Conservation (phyloP, 2,113 vertebrate species). For the Aegithalos caudatus region DNA sequence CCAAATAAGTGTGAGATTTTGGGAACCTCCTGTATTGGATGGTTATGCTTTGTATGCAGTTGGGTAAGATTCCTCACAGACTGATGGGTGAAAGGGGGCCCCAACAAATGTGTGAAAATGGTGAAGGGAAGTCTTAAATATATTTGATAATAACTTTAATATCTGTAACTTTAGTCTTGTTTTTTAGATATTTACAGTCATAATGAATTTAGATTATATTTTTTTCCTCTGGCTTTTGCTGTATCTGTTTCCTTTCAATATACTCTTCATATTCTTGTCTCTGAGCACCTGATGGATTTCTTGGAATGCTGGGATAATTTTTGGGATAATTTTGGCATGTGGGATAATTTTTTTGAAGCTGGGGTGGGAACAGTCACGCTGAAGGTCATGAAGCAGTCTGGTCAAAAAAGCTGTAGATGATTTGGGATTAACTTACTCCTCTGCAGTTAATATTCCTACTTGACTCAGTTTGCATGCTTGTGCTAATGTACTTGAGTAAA, state of each 20-base stretch:
- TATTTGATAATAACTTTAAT: neutral
- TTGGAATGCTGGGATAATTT: neutral
- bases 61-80: neutral
- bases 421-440: neutral
- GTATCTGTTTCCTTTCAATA: neutral
- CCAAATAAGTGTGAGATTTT: neutral
- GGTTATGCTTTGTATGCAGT: neutral
- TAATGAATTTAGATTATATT: neutral
- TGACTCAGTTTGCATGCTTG: neutral
- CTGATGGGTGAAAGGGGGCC: neutral
- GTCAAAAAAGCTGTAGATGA: neutral
- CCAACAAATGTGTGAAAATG: neutral
- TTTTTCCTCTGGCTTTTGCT: neutral
- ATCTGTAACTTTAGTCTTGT: neutral
- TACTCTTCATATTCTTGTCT: neutral
- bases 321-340: too few relatives aligned
- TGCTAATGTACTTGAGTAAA: neutral
- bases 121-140: neutral
- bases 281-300: neutral
- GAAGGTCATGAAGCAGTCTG: neutral
- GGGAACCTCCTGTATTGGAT: neutral
- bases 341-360: neutral
- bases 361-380: neutral
- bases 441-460: neutral
- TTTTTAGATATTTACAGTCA: neutral